Base-by-base conservation (phyloP, 2,113 vertebrate species). In the Salminus brasiliensis region DNA sequence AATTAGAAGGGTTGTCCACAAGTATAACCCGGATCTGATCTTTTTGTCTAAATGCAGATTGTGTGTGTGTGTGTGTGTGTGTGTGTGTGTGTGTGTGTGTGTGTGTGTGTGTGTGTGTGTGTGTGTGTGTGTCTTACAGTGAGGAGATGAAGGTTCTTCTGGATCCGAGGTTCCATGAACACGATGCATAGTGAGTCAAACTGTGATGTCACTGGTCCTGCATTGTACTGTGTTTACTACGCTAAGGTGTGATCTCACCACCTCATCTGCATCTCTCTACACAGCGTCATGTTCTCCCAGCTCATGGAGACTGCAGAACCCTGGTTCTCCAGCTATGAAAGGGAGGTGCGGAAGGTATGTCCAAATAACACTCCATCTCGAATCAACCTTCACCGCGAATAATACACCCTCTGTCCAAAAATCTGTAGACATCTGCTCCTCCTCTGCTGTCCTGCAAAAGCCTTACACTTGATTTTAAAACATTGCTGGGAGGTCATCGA, bases 161-260 rank as follows among this genome's bases (percentile, higher is more conserved):
- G 89, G 93, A 97, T 88, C 97, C 98, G 16, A 91, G 87, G 62
- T 98, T 94, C 91, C 95, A 98, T 82, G 98, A 99, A 81, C 98
- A 98, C 23, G 98, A 99, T 88, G 96, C 97, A 79, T 99, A 98
- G 98, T 99, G 92, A 97, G 97, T 97, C 84, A 21, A 5, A 49
- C 2, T 18, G 43, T 36, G 2, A 62, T 5, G 1, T 16, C 2
- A 27, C 1, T 21, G 3, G 63, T n/a, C n/a, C n/a, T n/a, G n/a
- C 3, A 52, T 0, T 72, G 25, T 77, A 32, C 47, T n/a, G 43
- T 9, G 5, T 68, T 30, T 29, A 18, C 25, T 47, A 0, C 16
- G 30, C 1, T 10, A 49, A 47, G 23, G 5, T 3, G 4, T n/a
- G 53, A 21, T 43, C 5, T 21, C 45, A 34, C n/a, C 8, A 0